These are phyloP conservation scores for Lethenteron reissneri DNA, from an alignment of 2,113 vertebrate species.

Conservation along the genomic window DNA sequence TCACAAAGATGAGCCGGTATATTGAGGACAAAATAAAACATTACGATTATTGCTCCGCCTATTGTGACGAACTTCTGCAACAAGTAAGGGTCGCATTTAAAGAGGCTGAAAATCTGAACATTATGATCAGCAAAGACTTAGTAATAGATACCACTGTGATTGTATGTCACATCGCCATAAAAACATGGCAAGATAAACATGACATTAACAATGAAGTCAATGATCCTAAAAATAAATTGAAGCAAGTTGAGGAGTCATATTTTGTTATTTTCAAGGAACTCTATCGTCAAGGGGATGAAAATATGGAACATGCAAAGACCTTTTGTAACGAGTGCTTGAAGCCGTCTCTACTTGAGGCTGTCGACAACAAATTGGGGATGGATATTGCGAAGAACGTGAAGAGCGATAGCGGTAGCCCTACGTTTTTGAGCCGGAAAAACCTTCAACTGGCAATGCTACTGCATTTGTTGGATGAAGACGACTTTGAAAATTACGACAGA, in stretches of 20 bases:
- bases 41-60: constrained; percentile 6
- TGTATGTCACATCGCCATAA: neutral
- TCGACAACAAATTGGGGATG: constrained; percentile 5
- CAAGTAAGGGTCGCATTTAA: neutral
- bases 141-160: constrained; percentile 2
- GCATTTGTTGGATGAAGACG: constrained; percentile 6
- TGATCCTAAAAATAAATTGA: neutral
- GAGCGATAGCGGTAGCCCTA: neutral
- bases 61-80: constrained; percentile 6
- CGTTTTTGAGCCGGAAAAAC: constrained; percentile 6
- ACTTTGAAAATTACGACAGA: neutral
- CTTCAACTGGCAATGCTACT: constrained; percentile 9
- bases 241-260: neutral
- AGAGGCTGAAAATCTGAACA: neutral
- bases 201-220: neutral
- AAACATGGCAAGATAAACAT: constrained; percentile 5
- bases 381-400: constrained; percentile 3
- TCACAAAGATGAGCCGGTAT: neutral
- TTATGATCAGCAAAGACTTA: constrained; percentile 6
- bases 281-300: constrained; percentile 6
- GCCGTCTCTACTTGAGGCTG: neutral
- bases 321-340: constrained; percentile 5
- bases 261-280: constrained; percentile 7
- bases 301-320: neutral
- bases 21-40: neutral